Percentiles rank a stretch among this genome's conserved stretches.
Evolutionary conservation across 2,113 vertebrate genomes (phyloP).

Genomic region (Cephalopterus ornatus): DNA sequence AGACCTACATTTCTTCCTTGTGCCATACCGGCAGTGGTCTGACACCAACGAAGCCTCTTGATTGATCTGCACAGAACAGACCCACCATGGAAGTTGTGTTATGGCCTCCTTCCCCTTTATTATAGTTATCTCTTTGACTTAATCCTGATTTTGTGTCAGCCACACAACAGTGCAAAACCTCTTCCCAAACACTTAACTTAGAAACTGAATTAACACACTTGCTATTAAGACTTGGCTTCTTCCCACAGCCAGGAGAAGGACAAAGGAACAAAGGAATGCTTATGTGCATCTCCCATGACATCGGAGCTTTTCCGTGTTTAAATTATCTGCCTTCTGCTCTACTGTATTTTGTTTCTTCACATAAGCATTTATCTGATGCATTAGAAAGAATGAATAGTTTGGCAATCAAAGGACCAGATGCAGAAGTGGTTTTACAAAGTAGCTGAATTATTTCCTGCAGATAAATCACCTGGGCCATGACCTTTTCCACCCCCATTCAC

Average conservation of each 20-base stretch:
- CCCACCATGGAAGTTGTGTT: background rate
- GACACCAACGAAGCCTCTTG: background rate
- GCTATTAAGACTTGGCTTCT: background rate
- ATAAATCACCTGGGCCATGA: conserved; percentile 18
- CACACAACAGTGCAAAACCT: background rate
- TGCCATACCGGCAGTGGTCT: background rate
- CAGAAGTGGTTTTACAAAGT: background rate
- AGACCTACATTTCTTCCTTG: background rate
- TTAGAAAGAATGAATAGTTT: conserved; percentile 1
- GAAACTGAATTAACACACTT: background rate
- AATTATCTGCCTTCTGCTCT: conserved; percentile 22
- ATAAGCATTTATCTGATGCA: background rate
- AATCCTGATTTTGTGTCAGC: background rate
- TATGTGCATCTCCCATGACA: background rate
- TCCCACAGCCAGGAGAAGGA: background rate
- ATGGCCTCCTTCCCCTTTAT: background rate
- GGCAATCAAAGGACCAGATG: conserved; percentile 18
- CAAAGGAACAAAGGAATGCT: conserved; percentile 13
- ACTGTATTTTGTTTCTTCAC: conserved; percentile 34
- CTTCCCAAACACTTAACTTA: background rate
- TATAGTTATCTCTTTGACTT: background rate
- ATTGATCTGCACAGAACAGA: conserved; percentile 38
- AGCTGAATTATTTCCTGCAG: conserved; percentile 14
- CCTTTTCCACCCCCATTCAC: background rate
- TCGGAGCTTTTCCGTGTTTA: background rate